These are phyloP conservation scores for Caenorhabditis becei DNA, from an alignment of 2,888 invertebrate genomes.

Conservation along the genomic window DNA sequence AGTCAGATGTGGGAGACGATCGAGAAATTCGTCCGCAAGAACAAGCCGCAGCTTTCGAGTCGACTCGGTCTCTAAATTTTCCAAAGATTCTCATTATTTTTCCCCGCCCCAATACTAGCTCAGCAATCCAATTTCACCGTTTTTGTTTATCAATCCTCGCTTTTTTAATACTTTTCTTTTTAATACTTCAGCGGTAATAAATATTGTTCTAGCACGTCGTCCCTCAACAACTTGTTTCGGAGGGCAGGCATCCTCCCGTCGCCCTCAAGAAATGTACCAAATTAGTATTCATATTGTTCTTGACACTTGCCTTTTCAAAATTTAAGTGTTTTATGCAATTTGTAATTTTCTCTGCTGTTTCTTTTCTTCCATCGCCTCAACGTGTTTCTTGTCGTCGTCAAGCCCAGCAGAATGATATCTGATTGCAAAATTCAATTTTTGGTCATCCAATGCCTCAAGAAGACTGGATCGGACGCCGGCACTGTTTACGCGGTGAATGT, in stretches of 20 bases:
- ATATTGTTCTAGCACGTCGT: too few relatives aligned
- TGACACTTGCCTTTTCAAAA: slow-evolving; percentile 29
- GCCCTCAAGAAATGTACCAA: slow-evolving; percentile 19
- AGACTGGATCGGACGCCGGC: too few relatives aligned
- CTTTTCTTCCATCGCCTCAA: too few relatives aligned
- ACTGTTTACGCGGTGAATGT: too few relatives aligned
- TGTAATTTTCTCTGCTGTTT: neutral
- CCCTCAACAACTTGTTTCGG: too few relatives aligned
- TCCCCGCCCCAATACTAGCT: neutral
- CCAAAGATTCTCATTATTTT: slow-evolving; percentile 5
- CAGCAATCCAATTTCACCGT: slow-evolving; percentile 1
- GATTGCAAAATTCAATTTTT: too few relatives aligned
- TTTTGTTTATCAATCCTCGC: slow-evolving; percentile 6
- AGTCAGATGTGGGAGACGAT: slow-evolving; percentile 98
- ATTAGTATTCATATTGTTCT: slow-evolving; percentile 56
- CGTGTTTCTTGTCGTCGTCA: too few relatives aligned
- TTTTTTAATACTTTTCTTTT: too few relatives aligned
- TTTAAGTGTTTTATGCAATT: slow-evolving; percentile 8
- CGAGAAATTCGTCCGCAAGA: slow-evolving; percentile 93
- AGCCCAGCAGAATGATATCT: too few relatives aligned
- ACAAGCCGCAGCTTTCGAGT: slow-evolving; percentile 89
- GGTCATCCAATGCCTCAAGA: too few relatives aligned
- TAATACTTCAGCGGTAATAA: neutral
- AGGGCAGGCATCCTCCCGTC: too few relatives aligned
- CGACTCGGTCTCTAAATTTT: slow-evolving; percentile 38